These are phyloP conservation scores for Leptodactylus fuscus DNA, from an alignment of 2,113 vertebrate species.

Conservation along the genomic window DNA sequence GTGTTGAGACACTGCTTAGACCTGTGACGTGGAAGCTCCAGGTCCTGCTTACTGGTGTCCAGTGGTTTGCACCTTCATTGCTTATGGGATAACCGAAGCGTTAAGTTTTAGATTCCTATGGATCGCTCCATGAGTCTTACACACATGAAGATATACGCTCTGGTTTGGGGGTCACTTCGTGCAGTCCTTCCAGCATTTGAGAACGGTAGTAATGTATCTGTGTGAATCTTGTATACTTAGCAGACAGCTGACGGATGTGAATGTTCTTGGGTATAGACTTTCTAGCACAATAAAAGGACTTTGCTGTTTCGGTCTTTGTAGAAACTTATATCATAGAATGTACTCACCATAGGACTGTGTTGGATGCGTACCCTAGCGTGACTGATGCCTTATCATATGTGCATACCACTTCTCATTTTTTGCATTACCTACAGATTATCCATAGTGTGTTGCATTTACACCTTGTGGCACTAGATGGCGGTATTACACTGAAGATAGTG, in stretches of 20 bases:
- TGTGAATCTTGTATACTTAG: neutral
- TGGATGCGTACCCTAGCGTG: neutral
- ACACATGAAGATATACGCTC: neutral
- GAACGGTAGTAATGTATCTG: neutral
- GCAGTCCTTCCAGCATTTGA: neutral
- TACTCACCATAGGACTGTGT: neutral
- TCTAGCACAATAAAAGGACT: conserved; percentile 4
- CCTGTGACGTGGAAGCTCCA: neutral
- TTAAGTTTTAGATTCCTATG: neutral
- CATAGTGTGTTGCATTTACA: neutral
- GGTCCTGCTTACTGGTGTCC: conserved; percentile 4
- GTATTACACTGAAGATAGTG: neutral
- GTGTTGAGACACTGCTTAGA: neutral
- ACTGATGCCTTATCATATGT: neutral
- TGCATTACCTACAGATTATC: neutral
- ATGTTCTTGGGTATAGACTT: neutral
- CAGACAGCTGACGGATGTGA: neutral
- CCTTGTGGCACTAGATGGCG: conserved; percentile 9
- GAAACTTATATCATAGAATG: neutral
- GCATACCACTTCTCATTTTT: neutral
- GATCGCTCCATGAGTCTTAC: neutral
- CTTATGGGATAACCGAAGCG: neutral
- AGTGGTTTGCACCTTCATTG: conserved; percentile 6
- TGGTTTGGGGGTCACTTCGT: neutral
- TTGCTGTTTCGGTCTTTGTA: neutral